Conservation (phyloP, 2,797 vertebrate species). For the Mallotus villosus region DNA sequence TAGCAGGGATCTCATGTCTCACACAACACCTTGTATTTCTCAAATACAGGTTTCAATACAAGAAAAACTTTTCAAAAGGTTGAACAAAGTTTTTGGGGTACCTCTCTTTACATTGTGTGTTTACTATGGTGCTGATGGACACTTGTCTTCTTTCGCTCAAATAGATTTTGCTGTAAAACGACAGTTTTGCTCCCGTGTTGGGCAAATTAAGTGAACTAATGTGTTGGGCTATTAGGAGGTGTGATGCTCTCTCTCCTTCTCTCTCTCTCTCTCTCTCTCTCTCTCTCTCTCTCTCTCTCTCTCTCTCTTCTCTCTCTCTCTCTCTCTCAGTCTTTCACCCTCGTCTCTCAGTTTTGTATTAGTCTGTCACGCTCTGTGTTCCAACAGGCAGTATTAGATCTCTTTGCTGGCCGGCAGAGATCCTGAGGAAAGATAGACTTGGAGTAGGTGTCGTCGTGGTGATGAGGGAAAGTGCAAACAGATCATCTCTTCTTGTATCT, state of each 20-base stretch:
- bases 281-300: background rate
- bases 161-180: too few relatives aligned
- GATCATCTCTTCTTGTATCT: slow-evolving; percentile 29
- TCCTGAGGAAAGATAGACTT: slow-evolving; percentile 29
- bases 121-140: too few relatives aligned
- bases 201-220: too few relatives aligned
- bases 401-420: slow-evolving; percentile 19
- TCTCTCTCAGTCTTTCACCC: background rate
- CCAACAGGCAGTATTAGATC: slow-evolving; percentile 35
- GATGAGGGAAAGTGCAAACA: slow-evolving; percentile 27
- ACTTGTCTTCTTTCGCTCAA: too few relatives aligned
- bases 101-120: too few relatives aligned
- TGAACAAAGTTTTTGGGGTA: too few relatives aligned
- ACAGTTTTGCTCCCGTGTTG: too few relatives aligned
- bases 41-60: slow-evolving; percentile 10
- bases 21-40: too few relatives aligned
- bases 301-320: background rate
- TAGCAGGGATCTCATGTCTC: slow-evolving; percentile 11
- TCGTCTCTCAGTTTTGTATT: background rate
- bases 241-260: background rate
- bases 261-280: background rate
- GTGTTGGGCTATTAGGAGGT: too few relatives aligned
- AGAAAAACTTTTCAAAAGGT: too few relatives aligned
- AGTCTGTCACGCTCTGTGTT: slow-evolving; percentile 18
- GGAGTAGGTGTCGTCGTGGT: background rate